Base-by-base conservation (phyloP, 2,113 vertebrate genomes). In the Neolamprologus caudopunctatus region DNA sequence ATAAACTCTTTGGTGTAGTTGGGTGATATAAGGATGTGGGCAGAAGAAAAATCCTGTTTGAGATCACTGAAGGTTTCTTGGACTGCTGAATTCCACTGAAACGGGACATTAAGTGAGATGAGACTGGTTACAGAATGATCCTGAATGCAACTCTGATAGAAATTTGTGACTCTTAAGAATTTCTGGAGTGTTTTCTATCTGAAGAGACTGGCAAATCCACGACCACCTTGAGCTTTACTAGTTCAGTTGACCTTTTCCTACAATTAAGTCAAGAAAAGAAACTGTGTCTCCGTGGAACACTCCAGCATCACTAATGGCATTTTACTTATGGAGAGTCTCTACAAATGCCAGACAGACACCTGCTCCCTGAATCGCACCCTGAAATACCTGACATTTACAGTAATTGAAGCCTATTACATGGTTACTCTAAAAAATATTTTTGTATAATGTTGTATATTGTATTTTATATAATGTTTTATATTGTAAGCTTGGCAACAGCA, bases 291-390 rank as follows among this genome's bases (percentile, higher is more conserved):
- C 3, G 19, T 53, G 51, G 51, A 53, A 53, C 51, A 53, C 9
- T 9, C 66, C 83, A 53, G 92, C 89, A 78, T 97, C 95, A 13
- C n/a, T 89, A 6, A 21, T 61, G 24, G 95, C 80, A 9, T 84
- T 93, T 80, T 92, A 88, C 82, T 90, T 85, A 8, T 21, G 58
- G 9, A 51, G 50, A 51, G 50, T 19, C 50, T 51, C 50, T 51
- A 51, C 50, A 63, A 96, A 96, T 5, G 93, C 95, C 79, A 97
- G 80, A 90, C 96, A 97, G 42, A 95, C 90, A 2, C 91, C 91
- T 3, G 85, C 90, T 4, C 87, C 93, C 31, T 58, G 47, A n/a
- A 87, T 89, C 51, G 92, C 94, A 66, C 95, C 84, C 21, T 93
- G 82, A 85, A 96, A 95, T 11, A 84, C 90, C 92, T 96, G 90